These are phyloP conservation scores for Penaeus monodon DNA, from an alignment of 2,888 invertebrate species.

Conservation along the genomic window DNA sequence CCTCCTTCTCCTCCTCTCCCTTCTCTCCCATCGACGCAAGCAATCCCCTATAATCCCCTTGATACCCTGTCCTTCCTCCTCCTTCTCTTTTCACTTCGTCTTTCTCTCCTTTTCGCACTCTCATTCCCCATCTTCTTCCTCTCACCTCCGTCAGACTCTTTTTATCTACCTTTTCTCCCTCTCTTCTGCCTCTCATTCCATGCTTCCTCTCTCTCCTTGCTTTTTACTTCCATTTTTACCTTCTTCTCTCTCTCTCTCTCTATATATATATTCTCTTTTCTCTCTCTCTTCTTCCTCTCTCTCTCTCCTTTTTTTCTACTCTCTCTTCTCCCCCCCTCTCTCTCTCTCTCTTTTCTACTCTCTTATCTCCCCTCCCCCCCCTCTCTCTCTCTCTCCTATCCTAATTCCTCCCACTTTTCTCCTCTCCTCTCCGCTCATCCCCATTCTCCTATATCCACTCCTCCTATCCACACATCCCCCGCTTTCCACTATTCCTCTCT, in stretches of 20 bases:
- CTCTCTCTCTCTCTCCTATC: background rate
- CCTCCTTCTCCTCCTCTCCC: background rate
- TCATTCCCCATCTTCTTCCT: background rate
- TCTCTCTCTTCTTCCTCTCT: background rate
- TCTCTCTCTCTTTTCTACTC: background rate
- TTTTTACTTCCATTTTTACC: too few relatives aligned
- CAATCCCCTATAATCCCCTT: too few relatives aligned
- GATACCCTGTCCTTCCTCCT: too few relatives aligned
- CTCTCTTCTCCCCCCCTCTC: background rate
- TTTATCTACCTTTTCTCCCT: too few relatives aligned
- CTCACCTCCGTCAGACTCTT: background rate
- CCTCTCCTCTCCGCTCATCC: background rate
- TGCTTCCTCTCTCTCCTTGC: too few relatives aligned
- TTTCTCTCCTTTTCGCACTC: too few relatives aligned
- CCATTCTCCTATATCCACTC: background rate
- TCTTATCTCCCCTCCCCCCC: background rate
- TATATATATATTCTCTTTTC: background rate
- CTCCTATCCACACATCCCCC: too few relatives aligned
- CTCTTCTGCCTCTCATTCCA: too few relatives aligned
- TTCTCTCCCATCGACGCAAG: background rate
- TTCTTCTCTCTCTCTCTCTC: background rate
- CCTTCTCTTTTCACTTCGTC: too few relatives aligned
- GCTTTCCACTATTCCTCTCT: too few relatives aligned
- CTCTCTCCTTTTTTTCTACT: background rate
- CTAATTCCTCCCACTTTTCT: background rate